Percentiles rank a stretch among this genome's conserved stretches.
Evolutionary conservation across 35 echinoderm and acorn worm genomes (phyloP).

Genomic region (Lytechinus variegatus): DNA sequence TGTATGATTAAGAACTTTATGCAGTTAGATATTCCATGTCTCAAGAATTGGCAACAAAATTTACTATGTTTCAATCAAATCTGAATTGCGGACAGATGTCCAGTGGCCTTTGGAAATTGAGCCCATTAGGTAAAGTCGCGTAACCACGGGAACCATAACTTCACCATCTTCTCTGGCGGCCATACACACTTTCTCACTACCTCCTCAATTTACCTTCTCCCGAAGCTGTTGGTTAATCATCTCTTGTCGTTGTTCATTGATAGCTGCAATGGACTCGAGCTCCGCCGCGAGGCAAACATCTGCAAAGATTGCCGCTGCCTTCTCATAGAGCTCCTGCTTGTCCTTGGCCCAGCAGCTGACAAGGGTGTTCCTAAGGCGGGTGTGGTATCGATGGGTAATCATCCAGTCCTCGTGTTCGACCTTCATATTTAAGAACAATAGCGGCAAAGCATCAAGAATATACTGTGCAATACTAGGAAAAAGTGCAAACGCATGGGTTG

Average conservation of each 20-base stretch:
- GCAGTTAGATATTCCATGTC: too few species aligned
- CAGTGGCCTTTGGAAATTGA: too few species aligned
- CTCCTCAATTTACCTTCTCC: conserved; percentile 56
- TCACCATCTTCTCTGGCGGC: too few species aligned
- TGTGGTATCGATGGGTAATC: conserved; percentile 65
- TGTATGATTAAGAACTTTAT: too few species aligned
- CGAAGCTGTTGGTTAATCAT: conserved; percentile 75
- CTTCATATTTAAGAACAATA: conserved; percentile 24
- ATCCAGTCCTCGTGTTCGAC: conserved; percentile 92
- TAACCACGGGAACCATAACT: too few species aligned
- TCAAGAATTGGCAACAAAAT: too few species aligned
- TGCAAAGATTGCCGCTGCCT: conserved; percentile 77
- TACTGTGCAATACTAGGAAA: neutral
- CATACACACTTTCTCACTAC: too few species aligned
- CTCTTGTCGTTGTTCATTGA: conserved; percentile 76
- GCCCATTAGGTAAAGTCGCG: too few species aligned
- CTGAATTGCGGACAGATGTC: too few species aligned
- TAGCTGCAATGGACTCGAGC: conserved; percentile 65
- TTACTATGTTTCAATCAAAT: too few species aligned
- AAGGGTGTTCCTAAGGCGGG: conserved; percentile 69
- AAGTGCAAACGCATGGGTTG: too few species aligned
- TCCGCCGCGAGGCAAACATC: conserved; percentile 91
- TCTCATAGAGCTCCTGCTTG: conserved; percentile 87
- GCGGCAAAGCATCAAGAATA: neutral
- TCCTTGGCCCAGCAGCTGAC: conserved; percentile 80